Evolutionary conservation across 2,888 invertebrate species (phyloP).

Genomic region (Cosmopolites sordidus): DNA sequence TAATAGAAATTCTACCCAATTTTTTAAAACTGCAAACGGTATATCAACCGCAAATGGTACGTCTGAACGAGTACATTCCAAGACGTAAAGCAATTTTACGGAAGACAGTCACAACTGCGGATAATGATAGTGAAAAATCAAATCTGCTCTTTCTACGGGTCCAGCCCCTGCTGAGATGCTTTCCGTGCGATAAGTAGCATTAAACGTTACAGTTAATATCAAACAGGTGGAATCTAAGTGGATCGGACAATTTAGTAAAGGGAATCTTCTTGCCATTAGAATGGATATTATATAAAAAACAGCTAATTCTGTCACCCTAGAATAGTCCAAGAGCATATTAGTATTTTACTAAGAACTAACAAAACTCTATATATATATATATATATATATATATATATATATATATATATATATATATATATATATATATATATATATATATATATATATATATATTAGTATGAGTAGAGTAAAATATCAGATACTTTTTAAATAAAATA

Average conservation of each 20-base stretch:
- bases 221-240: slow-evolving; percentile 13
- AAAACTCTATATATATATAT: too few species aligned
- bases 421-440: too few species aligned
- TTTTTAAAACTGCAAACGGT: too few species aligned
- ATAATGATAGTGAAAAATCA: slow-evolving; percentile 4
- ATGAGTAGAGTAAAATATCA: too few species aligned
- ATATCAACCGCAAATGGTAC: too few species aligned
- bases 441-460: too few species aligned
- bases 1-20: too few species aligned
- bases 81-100: slow-evolving; percentile 13
- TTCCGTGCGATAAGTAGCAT: slow-evolving; percentile 10
- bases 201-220: slow-evolving; percentile 15
- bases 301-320: slow-evolving; percentile 2
- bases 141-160: slow-evolving; percentile 9
- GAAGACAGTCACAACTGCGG: slow-evolving; percentile 8
- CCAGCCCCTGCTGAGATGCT: slow-evolving; percentile 12
- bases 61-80: slow-evolving; percentile 3
- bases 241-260: slow-evolving; percentile 10
- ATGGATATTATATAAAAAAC: slow-evolving; percentile 11
- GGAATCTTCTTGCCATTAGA: slow-evolving; percentile 15
- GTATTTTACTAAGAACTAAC: too few species aligned
- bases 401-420: too few species aligned
- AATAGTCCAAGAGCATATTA: slow-evolving; percentile 11
- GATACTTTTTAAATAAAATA: too few species aligned
- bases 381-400: too few species aligned